Conservation (phyloP, 2,888 invertebrate species). For the Neoscelio sp. region DNA sequence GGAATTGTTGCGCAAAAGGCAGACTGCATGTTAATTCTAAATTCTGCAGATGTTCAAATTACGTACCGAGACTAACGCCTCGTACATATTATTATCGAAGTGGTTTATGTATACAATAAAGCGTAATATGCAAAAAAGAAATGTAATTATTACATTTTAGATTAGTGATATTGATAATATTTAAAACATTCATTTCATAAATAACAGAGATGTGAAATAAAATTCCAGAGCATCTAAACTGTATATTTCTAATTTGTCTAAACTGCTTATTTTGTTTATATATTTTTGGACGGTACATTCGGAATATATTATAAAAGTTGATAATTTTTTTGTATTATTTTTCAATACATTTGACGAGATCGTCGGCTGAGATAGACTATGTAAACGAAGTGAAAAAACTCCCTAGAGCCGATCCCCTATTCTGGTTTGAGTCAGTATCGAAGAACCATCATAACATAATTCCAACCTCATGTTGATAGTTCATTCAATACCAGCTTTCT, state of each 20-base stretch:
- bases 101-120: slow-evolving; percentile 5
- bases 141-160: no score
- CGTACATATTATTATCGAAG: not conserved
- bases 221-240: no score
- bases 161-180: no score
- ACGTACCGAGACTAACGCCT: not conserved
- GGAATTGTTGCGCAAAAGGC: slow-evolving; percentile 39
- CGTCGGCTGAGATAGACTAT: no score
- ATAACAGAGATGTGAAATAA: no score
- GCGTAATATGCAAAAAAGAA: not conserved
- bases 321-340: no score
- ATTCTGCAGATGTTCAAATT: slow-evolving; percentile 31
- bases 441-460: slow-evolving; percentile 4
- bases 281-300: not conserved
- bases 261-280: no score
- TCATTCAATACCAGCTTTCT: no score
- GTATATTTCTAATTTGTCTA: no score
- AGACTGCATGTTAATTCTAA: slow-evolving; percentile 24
- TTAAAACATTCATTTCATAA: no score
- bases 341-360: no score
- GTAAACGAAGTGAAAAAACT: slow-evolving; percentile 19
- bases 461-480: slow-evolving; percentile 1
- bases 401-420: slow-evolving; percentile 14
- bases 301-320: slow-evolving; percentile 9
- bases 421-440: not conserved